Evolutionary conservation across 2,888 invertebrate genomes (phyloP), one percentile per base, ranked within the genome.

Genomic region (Mesopsocus fuscifrons): DNA sequence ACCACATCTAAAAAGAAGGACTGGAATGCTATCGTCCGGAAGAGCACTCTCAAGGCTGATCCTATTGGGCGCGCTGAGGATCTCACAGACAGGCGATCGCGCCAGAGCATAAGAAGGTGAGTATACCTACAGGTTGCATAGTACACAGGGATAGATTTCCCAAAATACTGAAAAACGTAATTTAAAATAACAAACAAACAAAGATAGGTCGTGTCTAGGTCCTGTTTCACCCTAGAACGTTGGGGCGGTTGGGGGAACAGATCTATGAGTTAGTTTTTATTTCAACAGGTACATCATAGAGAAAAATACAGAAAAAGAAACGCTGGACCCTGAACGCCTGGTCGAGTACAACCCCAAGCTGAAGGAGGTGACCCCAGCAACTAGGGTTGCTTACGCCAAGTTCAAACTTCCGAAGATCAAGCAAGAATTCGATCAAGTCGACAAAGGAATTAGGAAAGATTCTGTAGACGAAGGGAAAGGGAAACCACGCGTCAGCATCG

Each of bases 331-430:
- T 2, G 72, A 75, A 45, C 75, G 77, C 54, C 59, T 87, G 47
- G 63, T 84, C 47, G 80, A 81, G 59, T 85, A 75, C 60, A 87
- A 87, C 64, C 85, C 85, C 0, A 78, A 77, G 50, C 62, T 87
- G 23, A 71, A 74, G 2, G 71, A 71, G 1, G 76, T 84, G 2
- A 74, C 83, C 1, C 78, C 80, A 1, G 75, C 77, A 1, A 81
- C 85, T 1, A 68, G 85, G 51, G 74, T 85, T 13, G 87, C 87
- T 0, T 87, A 87, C 52, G 84, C 83, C 42, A 87, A 85, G 60
- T 88, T 87, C 57, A 87, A 87, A 75, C 72, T 74, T 47, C 74
- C 69, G 55, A 77, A 79, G 60, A 68, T 77, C 49, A 71, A 70
- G 42, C 65, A 69, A 0, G 74, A 73, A 46, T 59, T 53, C 50